Conservation (phyloP, 2,113 vertebrate genomes). For the Nibea albiflora region DNA sequence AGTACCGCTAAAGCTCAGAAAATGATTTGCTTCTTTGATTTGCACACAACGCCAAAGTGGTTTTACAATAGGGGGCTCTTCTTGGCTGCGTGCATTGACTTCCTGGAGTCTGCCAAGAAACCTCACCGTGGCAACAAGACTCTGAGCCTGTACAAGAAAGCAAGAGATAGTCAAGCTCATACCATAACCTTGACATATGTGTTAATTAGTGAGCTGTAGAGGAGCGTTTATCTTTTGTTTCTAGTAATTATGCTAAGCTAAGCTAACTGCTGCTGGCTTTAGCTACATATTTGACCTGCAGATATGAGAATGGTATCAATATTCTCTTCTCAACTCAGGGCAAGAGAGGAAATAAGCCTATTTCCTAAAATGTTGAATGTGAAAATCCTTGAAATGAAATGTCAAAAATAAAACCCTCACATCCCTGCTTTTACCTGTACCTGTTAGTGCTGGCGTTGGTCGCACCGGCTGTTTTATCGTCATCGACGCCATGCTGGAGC, state of each 20-base stretch:
- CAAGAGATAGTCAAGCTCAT: not conserved
- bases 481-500: slow-evolving; percentile 97
- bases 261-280: not conserved
- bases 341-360: not conserved
- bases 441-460: slow-evolving; percentile 92
- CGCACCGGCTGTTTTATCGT: slow-evolving; percentile 98
- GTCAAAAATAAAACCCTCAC: not conserved
- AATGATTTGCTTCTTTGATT: not conserved
- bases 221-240: not conserved
- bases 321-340: not conserved
- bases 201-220: not conserved
- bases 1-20: not conserved
- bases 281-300: not conserved
- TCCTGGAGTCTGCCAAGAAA: not conserved
- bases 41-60: not conserved
- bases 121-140: not conserved
- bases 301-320: not conserved
- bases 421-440: not conserved
- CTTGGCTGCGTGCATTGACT: not conserved
- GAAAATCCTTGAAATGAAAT: not conserved
- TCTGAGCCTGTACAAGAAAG: not conserved
- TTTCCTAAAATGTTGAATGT: not conserved
- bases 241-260: too few relatives aligned
- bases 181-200: not conserved
- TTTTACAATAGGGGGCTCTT: not conserved